Conservation (phyloP, 1,140 invertebrate species). For the Brachionus angularis region DNA sequence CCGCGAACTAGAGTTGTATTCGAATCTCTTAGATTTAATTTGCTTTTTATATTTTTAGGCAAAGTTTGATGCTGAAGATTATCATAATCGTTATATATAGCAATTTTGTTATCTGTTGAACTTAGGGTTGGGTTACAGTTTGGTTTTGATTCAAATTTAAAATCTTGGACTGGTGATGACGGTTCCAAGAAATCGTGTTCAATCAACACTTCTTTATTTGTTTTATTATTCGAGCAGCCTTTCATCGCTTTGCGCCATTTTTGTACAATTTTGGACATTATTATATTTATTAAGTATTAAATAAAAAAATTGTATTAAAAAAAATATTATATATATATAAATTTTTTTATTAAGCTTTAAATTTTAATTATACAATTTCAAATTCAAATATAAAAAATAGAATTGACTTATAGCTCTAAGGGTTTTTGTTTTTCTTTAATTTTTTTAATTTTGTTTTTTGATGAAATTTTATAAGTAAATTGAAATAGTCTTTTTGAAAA, state of each 20-base stretch:
- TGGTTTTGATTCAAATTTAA: constrained; percentile 2
- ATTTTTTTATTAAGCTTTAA: too few relatives aligned
- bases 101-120: background rate
- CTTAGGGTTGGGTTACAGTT: too few relatives aligned
- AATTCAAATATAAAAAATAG: too few relatives aligned
- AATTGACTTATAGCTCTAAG: too few relatives aligned
- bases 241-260: constrained; percentile 35
- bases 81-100: constrained; percentile 27
- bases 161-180: background rate
- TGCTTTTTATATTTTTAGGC: background rate
- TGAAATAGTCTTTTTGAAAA: too few relatives aligned
- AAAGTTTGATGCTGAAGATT: constrained; percentile 16
- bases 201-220: constrained; percentile 15
- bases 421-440: too few relatives aligned
- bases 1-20: too few relatives aligned
- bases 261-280: constrained; percentile 21
- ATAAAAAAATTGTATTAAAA: background rate
- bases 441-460: too few relatives aligned
- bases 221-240: constrained; percentile 20
- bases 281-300: background rate
- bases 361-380: too few relatives aligned
- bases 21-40: background rate
- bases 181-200: constrained; percentile 5
- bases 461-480: too few relatives aligned
- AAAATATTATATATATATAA: too few relatives aligned